Conservation (phyloP, 2,113 vertebrate species). For the Lepisosteus osseus region DNA sequence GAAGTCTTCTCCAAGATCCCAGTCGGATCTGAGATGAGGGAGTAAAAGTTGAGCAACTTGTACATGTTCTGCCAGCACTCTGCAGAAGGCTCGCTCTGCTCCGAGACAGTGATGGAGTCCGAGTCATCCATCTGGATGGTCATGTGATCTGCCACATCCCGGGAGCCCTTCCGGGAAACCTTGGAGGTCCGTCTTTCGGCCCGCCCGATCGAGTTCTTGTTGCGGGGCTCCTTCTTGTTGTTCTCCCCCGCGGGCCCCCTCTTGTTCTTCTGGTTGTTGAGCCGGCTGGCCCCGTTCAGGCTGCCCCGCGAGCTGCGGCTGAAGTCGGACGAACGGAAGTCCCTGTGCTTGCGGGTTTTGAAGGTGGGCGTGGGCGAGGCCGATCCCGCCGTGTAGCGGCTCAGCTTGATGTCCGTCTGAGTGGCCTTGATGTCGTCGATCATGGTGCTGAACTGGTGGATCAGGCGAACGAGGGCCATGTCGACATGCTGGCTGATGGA, state of each 20-base stretch:
- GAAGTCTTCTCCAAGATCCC: slow-evolving; percentile 93
- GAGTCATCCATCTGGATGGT: slow-evolving; percentile 96
- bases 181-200: slow-evolving; percentile 91
- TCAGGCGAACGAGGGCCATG: slow-evolving; percentile 95
- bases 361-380: slow-evolving; percentile 93
- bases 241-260: slow-evolving; percentile 61
- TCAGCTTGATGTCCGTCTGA: slow-evolving; percentile 96
- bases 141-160: slow-evolving; percentile 94
- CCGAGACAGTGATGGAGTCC: slow-evolving; percentile 94
- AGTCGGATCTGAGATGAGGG: slow-evolving; percentile 95
- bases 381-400: slow-evolving; percentile 92
- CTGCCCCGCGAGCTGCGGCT: slow-evolving; percentile 94
- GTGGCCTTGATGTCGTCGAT: slow-evolving; percentile 96
- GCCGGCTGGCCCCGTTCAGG: slow-evolving; percentile 79
- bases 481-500: slow-evolving; percentile 96
- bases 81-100: slow-evolving; percentile 95
- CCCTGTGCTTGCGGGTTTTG: slow-evolving; percentile 85
- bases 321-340: slow-evolving; percentile 92
- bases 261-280: slow-evolving; percentile 82
- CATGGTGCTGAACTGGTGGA: slow-evolving; percentile 98
- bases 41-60: slow-evolving; percentile 97
- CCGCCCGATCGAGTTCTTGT: slow-evolving; percentile 81
- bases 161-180: slow-evolving; percentile 92
- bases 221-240: slow-evolving; percentile 81
- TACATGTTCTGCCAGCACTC: slow-evolving; percentile 99